A percentile compares a stretch with the other conserved stretches of the same genome.
Conservation (phyloP, 1,140 invertebrate genomes). For the Prorops nasuta region DNA sequence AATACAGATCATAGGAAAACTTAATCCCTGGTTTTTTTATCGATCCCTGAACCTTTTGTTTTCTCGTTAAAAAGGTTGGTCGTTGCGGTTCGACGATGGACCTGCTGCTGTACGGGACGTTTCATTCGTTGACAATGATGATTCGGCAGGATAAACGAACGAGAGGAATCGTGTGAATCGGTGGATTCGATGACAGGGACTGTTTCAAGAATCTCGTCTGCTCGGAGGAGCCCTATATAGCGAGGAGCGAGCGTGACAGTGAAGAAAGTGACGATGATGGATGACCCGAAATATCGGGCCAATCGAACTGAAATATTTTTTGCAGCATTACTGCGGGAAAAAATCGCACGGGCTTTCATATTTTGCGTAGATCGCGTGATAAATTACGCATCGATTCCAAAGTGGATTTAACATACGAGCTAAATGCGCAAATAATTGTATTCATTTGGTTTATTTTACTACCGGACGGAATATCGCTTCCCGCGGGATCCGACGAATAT, state of each 20-base stretch:
- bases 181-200: constrained; percentile 1
- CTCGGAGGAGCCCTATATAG: not conserved
- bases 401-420: no score
- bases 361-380: no score
- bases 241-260: not conserved
- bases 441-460: no score
- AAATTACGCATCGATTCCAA: no score
- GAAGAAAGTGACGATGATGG: not conserved
- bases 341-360: no score
- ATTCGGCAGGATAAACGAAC: not conserved
- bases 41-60: not conserved
- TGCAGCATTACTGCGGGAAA: no score
- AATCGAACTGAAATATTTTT: constrained; percentile 39
- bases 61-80: not conserved
- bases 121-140: no score
- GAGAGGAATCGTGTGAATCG: no score
- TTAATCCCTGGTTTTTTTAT: not conserved
- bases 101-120: not conserved
- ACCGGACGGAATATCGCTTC: no score
- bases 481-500: no score
- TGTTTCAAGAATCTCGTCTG: not conserved
- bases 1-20: constrained; percentile 42
- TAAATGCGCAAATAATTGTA: no score
- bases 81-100: not conserved
- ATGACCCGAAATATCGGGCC: constrained; percentile 24